phyloP scores from a whole-genome alignment of 2,113 vertebrate species.

The Crotalus viridis region DNA sequence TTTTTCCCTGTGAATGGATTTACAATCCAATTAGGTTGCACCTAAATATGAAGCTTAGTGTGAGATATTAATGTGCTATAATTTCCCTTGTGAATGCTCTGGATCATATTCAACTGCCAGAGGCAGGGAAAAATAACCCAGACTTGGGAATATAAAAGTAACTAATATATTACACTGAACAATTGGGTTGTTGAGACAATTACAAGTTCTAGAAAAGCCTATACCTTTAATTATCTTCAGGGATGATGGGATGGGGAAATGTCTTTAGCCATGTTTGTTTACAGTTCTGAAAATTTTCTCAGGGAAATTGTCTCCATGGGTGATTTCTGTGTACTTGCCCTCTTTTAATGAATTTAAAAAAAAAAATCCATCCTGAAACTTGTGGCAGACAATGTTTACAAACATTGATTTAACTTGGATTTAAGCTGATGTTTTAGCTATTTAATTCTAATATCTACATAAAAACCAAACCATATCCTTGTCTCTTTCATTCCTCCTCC shows the following conservation, averaged over 20 bases:
- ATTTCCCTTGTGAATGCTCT: background rate
- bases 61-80: background rate
- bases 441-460: background rate
- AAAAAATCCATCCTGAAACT: background rate
- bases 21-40: background rate
- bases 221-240: background rate
- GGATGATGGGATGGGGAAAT: background rate
- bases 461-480: background rate
- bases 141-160: background rate
- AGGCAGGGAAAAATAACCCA: background rate
- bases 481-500: background rate
- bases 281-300: background rate
- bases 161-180: background rate
- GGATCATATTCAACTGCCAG: background rate
- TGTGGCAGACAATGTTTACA: background rate
- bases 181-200: background rate
- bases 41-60: background rate
- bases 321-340: background rate
- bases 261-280: background rate
- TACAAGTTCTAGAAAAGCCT: background rate
- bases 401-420: background rate
- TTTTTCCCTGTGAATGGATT: background rate
- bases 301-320: background rate
- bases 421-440: background rate
- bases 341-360: background rate